Base-by-base conservation (phyloP, 2,113 vertebrate genomes). In the Xiphias gladius region DNA sequence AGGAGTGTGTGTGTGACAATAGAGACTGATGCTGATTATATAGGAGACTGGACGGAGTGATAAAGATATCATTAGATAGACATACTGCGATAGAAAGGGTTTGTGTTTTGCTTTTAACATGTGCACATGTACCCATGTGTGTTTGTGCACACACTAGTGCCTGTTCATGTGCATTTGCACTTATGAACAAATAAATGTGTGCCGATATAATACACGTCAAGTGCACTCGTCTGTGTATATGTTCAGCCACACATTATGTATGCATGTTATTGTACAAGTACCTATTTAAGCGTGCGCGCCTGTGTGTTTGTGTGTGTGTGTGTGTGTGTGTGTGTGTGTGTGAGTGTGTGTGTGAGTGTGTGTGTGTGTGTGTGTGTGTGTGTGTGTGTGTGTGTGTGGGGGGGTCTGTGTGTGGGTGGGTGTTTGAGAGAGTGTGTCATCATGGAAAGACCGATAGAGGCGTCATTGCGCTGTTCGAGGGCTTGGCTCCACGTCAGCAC, bases 401-500 rank as follows among this genome's bases (percentile, higher is more conserved):
- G 3, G 32, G 3, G 3, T 35, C 32, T 35, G 3, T 35, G 32
- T 35, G 32, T 35, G 32, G 32, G 32, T 3, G 32, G 32, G 32
- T 35, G 59, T 35, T 39, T 5, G 75, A 22, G 66, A 61, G 76
- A 11, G 76, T 62, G 76, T 77, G 85, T 35, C 66, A 80, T 87
- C 76, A 76, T 28, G 67, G 70, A 73, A 85, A 92, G 93, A 94
- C 85, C 41, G 88, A 92, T 93, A 75, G 93, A 89, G 87, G 82
- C 84, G 87, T 93, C 92, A 86, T 80, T 59, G 57, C 64, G 70
- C 91, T 86, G 90, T 88, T 82, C 80, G 89, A 84, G 84, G 85
- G 89, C 88, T 81, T 82, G 82, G 86, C 50, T 76, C 88, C 90
- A 88, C 79, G 78, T 94, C 93, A 94, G 93, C 93, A 90, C 72